Evolutionary conservation across 2,113 vertebrate species (phyloP).

Genomic region (Gallinago jamesoni): DNA sequence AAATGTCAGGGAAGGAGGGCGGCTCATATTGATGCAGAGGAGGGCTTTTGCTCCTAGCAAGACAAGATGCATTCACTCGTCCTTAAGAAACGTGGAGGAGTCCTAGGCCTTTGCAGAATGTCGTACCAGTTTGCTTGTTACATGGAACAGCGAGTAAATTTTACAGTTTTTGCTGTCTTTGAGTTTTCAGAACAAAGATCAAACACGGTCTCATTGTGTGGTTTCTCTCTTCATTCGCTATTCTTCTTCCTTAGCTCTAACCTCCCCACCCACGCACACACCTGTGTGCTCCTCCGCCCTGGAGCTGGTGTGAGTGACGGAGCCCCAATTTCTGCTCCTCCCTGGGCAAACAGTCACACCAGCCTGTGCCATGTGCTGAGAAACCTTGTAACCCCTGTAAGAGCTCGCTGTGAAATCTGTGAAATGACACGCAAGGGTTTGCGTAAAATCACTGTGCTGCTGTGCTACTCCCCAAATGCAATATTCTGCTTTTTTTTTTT

Average conservation of each 20-base stretch:
- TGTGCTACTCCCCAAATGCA: background rate
- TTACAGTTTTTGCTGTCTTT: background rate
- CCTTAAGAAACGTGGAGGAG: background rate
- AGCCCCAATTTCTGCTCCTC: background rate
- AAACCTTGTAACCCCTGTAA: background rate
- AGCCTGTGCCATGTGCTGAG: background rate
- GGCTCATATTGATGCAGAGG: background rate
- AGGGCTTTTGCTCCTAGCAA: background rate
- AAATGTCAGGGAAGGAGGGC: background rate
- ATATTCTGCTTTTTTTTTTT: background rate
- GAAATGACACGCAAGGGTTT: background rate
- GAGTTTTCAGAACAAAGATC: conserved; percentile 47
- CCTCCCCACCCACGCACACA: conserved; percentile 34
- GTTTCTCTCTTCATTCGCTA: conserved; percentile 40
- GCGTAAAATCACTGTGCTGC: background rate
- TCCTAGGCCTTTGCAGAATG: background rate
- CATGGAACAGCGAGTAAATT: conserved; percentile 10
- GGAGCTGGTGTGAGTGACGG: background rate
- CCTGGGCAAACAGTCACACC: background rate
- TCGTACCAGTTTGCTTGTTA: background rate
- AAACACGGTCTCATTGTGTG: conserved; percentile 34
- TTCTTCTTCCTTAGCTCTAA: conserved; percentile 28
- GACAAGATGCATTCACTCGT: background rate
- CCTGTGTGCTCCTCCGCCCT: conserved; percentile 25
- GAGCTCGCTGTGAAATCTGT: background rate